phyloP scores from a whole-genome alignment of 2,113 vertebrate species.

The Amphiprion ocellaris region DNA sequence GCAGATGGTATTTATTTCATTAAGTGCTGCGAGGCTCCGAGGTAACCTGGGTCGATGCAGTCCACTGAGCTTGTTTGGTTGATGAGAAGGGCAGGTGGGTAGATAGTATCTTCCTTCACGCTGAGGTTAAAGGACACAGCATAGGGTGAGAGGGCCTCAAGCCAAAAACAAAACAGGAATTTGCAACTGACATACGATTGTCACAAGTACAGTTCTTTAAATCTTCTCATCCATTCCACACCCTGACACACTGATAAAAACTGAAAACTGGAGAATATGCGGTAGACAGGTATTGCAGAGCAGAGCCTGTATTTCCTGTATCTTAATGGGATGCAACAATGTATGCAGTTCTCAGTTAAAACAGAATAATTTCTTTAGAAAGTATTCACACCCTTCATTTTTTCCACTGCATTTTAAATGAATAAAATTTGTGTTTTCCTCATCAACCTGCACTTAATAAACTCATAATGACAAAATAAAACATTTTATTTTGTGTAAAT shows the following conservation, averaged over 20 bases:
- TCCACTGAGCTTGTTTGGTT: constrained; percentile 24
- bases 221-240: neutral
- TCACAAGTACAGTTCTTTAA: neutral
- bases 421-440: too few relatives aligned
- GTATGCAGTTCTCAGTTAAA: too few relatives aligned
- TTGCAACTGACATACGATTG: constrained; percentile 9
- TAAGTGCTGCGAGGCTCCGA: constrained; percentile 30
- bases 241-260: neutral
- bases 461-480: too few relatives aligned
- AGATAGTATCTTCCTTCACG: constrained; percentile 26
- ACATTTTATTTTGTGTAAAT: too few relatives aligned
- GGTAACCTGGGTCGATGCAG: constrained; percentile 30
- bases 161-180: constrained; percentile 40
- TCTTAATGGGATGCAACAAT: too few relatives aligned
- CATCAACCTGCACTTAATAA: too few relatives aligned
- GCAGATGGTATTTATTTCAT: constrained; percentile 66
- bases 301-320: too few relatives aligned
- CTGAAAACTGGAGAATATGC: neutral
- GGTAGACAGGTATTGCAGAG: neutral
- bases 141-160: constrained; percentile 26
- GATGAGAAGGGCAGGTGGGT: neutral
- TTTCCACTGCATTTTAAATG: too few relatives aligned
- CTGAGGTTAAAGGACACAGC: constrained; percentile 38
- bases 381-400: too few relatives aligned
- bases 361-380: too few relatives aligned